Evolutionary conservation across 2,113 vertebrate genomes (phyloP).

Genomic region (Halcyon malimbica): DNA sequence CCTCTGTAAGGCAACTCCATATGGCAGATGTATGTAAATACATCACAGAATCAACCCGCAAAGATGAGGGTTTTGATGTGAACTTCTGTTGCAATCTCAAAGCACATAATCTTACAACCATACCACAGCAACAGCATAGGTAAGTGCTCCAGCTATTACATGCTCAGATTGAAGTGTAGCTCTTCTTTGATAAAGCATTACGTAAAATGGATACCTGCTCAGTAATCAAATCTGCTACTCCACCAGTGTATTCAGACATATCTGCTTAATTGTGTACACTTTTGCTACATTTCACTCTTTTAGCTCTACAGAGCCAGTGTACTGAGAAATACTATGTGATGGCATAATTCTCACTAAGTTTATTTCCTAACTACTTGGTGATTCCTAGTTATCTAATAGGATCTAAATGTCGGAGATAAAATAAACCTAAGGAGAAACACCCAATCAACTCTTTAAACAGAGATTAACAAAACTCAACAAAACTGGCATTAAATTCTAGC

Average conservation of each 20-base stretch:
- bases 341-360: neutral
- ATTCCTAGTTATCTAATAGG: neutral
- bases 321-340: neutral
- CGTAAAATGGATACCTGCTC: neutral
- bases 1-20: conserved; percentile 39
- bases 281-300: neutral
- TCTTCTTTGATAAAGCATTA: neutral
- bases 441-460: neutral
- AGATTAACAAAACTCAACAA: neutral
- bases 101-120: neutral
- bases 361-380: neutral
- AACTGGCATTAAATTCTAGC: neutral
- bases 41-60: neutral
- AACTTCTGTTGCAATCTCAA: neutral
- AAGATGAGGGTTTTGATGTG: neutral
- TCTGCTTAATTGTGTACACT: neutral
- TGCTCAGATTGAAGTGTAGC: neutral
- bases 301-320: neutral
- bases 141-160: neutral
- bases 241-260: neutral
- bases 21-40: conserved; percentile 15
- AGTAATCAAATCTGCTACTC: neutral
- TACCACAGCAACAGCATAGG: neutral
- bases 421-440: neutral
- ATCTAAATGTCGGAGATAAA: neutral